Base-by-base conservation (phyloP, 2,888 invertebrate genomes). In the Rhabditophanes sp. region DNA sequence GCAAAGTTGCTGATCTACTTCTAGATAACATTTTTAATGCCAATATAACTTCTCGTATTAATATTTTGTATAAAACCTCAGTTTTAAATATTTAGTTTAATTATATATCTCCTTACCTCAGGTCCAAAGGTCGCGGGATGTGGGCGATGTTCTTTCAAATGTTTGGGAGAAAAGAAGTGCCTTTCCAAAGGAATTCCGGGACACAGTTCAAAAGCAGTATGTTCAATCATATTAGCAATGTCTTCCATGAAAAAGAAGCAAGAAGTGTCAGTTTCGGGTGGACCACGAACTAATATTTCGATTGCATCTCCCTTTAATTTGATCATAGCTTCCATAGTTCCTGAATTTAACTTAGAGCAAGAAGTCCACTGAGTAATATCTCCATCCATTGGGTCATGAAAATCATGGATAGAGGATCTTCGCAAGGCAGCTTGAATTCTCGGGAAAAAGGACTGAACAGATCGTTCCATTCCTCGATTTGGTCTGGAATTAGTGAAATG, bases 181-280 rank as follows among this genome's bases (percentile, higher is more conserved):
- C 74, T 72, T 64, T 78, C 77, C 11, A 77, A 58, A 32, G 74
- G 63, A 52, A 79, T 68, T 9, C 77, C 78, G 1, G 79, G 79
- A 46, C 76, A 76, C 29, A 78, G 73, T 51, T 74, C 73, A 30
- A 70, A 66, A 17, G 78, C 66, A 7, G 76, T 75, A 65, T 74
- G 73, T 50, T 76, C 75, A 16, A 61, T 54, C 15, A 61, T 41
- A 30, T 53, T 54, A 30, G 57, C 51, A 22, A 61, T 39, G 53
- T 78, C 76, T 51, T 77, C 76, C 41, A 78, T 67, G 60, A 79
- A 76, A 50, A 76, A 75, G 61, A 78, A 79, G 56, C 55, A 59
- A 2, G 48, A 42, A 7, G 56, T 41, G 4, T 53, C 46, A 16
- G 44, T 43, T 6, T 66, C 65, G 7, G 51, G 39, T 6, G 68